Evolutionary conservation across 1,140 invertebrate species (phyloP).

Genomic region (Copidosoma floridanum): DNA sequence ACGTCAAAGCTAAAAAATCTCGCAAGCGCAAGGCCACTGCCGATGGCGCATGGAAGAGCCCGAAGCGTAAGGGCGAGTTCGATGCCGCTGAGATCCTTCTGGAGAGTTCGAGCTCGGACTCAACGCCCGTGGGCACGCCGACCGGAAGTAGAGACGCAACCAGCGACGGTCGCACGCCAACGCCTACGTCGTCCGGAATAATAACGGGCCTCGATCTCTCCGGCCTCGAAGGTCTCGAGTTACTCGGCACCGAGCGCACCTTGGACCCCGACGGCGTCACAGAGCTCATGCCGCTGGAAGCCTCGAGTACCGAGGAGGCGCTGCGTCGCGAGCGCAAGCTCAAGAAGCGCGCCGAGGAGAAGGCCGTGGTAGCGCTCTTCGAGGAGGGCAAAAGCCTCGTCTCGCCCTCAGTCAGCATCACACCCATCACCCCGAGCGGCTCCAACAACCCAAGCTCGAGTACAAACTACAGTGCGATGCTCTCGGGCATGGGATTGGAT

Average conservation of each 20-base stretch:
- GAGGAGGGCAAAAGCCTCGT: constrained; percentile 65
- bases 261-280: constrained; percentile 61
- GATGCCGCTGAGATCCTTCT: constrained; percentile 55
- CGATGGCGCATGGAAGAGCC: constrained; percentile 58
- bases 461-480: constrained; percentile 63
- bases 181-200: constrained; percentile 60
- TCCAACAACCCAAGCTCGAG: constrained; percentile 36
- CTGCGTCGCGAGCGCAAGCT: constrained; percentile 55
- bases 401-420: constrained; percentile 76
- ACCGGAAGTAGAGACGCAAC: constrained; percentile 56
- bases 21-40: constrained; percentile 54
- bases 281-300: constrained; percentile 48
- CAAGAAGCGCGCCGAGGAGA: constrained; percentile 52
- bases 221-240: constrained; percentile 61
- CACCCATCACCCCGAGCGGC: constrained; percentile 62
- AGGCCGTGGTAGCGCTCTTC: constrained; percentile 48
- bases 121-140: constrained; percentile 61
- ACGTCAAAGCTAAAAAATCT: constrained; percentile 41
- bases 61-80: constrained; percentile 56
- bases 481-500: constrained; percentile 64
- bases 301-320: constrained; percentile 62
- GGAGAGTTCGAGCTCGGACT: constrained; percentile 69
- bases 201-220: constrained; percentile 67
- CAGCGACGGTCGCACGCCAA: constrained; percentile 57
- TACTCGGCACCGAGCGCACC: constrained; percentile 57